Evolutionary conservation across 2,113 vertebrate species (phyloP).

Genomic region (Pelmatolapia mariae): DNA sequence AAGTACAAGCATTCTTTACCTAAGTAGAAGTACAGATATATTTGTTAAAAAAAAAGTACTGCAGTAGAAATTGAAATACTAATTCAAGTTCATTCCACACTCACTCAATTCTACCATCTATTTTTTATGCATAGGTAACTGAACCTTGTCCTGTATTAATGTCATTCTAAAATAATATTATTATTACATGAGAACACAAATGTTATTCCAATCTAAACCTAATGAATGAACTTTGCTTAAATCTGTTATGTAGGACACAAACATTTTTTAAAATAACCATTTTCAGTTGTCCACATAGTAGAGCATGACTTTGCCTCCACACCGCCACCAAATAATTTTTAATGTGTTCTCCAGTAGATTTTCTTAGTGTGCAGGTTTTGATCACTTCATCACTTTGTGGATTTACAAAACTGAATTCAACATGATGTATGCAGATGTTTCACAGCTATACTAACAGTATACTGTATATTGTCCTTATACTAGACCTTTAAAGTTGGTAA

Average conservation of each 20-base stretch:
- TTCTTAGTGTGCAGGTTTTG: background rate
- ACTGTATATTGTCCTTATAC: background rate
- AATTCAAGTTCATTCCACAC: background rate
- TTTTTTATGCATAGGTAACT: background rate
- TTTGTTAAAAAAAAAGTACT: background rate
- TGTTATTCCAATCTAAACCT: background rate
- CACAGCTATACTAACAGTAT: background rate
- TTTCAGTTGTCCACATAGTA: background rate
- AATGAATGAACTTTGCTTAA: background rate
- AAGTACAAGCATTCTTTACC: background rate
- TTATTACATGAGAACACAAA: background rate
- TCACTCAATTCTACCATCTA: background rate
- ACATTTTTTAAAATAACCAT: background rate
- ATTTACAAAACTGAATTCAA: background rate
- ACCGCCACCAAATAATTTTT: background rate
- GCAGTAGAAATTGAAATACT: background rate
- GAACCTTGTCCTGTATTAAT: background rate
- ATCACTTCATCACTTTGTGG: background rate
- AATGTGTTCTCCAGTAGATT: background rate
- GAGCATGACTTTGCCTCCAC: background rate
- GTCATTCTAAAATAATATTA: background rate
- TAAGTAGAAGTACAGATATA: background rate
- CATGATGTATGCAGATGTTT: background rate
- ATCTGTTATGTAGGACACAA: background rate
- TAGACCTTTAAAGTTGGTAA: background rate